Evolutionary conservation across 2,888 invertebrate genomes (phyloP), one percentile per base, ranked within the genome.

Genomic region (Drosophila histrio): DNA sequence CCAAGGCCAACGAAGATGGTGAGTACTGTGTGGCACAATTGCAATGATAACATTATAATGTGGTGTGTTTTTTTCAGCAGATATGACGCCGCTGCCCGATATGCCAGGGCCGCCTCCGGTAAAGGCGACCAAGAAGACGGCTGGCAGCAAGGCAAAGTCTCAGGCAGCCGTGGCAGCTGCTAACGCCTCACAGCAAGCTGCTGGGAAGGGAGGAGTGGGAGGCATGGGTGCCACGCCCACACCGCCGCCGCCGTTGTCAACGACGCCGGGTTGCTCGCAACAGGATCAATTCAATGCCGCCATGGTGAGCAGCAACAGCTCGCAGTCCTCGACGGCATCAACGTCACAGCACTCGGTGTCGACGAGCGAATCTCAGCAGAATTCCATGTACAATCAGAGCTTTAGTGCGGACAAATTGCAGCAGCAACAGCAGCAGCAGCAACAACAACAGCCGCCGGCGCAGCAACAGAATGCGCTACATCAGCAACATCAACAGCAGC

Each of bases 41-140:
- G n/a, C n/a, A n/a, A n/a, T n/a, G n/a, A n/a, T n/a, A n/a, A n/a
- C n/a, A n/a, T n/a, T n/a, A n/a, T n/a, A n/a, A n/a, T n/a, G n/a
- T n/a, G n/a, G n/a, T n/a, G n/a, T n/a, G n/a, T n/a, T n/a, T n/a
- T n/a, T n/a, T n/a, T 46, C 4, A 9, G 6, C 19, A 13, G 58
- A 56, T 86, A 75, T 91, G 84, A 79, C 88, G 66, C 87, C 91
- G 9, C 73, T 90, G 73, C 78, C 89, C 3, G 91, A 91, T 70
- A 90, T 91, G 84, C 90, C 91, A 3, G 91, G 91, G 21, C 91
- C 91, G 32, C 91, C 91, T 24, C 91, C 91, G 36, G 91, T 91
- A 9, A 91, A 91, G 76, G 83, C 89, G 36, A 79, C 89, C 64
- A 91, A 91, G 75, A 91, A 91, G 80, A 86, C 91, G 17, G 90